Conservation (phyloP, 2,797 vertebrate species). For the Myripristis jacobus region DNA sequence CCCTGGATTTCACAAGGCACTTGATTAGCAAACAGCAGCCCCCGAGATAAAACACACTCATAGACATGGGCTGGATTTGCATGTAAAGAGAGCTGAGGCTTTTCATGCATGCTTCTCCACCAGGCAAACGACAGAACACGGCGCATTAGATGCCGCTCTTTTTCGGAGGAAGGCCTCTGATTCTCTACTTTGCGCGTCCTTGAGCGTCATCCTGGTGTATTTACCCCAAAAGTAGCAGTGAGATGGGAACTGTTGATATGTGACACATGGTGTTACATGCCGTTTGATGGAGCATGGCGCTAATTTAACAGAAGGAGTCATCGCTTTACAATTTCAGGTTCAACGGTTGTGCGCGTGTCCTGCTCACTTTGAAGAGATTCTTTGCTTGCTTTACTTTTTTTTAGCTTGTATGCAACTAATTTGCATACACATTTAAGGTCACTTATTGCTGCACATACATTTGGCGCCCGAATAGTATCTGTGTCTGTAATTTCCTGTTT, state of each 20-base stretch:
- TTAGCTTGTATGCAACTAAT: no score
- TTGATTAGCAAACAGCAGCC: conserved; percentile 82
- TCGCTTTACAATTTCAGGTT: no score
- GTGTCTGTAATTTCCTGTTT: conserved; percentile 11
- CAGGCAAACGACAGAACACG: conserved; percentile 48
- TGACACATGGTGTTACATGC: neutral
- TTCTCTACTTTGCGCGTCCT: conserved; percentile 28
- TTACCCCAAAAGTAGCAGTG: neutral
- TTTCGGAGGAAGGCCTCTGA: conserved; percentile 21
- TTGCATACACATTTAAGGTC: conserved; percentile 1
- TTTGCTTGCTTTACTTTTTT: no score
- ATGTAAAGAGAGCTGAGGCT: conserved; percentile 71
- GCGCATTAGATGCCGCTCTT: conserved; percentile 13
- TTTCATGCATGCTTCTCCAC: conserved; percentile 64
- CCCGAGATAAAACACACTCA: conserved; percentile 75
- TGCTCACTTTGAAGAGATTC: no score
- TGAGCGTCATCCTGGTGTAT: conserved; percentile 24
- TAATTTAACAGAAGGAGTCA: no score
- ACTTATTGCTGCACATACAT: conserved; percentile 3
- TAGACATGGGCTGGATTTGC: conserved; percentile 69
- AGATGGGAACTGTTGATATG: neutral
- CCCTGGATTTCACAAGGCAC: conserved; percentile 79
- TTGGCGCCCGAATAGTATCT: neutral
- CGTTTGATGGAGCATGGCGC: no score
- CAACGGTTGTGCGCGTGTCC: no score